Percentiles rank a stretch among this genome's conserved stretches.
phyloP scores from a whole-genome alignment of 2,888 invertebrate genomes.

The Erynnis tages region DNA sequence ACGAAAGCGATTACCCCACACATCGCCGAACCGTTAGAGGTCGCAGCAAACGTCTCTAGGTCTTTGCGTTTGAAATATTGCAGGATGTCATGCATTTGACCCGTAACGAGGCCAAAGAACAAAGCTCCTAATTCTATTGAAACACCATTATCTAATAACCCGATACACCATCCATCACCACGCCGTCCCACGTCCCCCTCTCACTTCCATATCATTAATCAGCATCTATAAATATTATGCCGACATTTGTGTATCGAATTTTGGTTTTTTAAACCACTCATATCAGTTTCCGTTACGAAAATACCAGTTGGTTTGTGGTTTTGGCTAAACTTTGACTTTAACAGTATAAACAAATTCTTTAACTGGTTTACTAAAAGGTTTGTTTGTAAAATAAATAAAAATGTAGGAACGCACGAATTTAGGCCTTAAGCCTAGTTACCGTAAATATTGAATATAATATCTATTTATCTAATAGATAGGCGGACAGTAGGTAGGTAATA shows the following conservation, averaged over 20 bases:
- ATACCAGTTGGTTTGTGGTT: not conserved
- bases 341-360: too few species aligned
- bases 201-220: conserved; percentile 75
- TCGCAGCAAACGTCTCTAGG: conserved; percentile 14
- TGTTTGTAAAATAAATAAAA: too few species aligned
- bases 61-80: conserved; percentile 22
- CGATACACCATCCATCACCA: conserved; percentile 68
- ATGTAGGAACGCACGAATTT: too few species aligned
- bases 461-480: too few species aligned
- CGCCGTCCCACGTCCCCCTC: conserved; percentile 60
- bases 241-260: conserved; percentile 72
- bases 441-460: too few species aligned
- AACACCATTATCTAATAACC: conserved; percentile 79
- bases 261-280: conserved; percentile 31
- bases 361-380: too few species aligned
- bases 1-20: conserved; percentile 1
- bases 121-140: conserved; percentile 77
- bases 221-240: conserved; percentile 74
- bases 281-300: not conserved
- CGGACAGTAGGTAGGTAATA: too few species aligned
- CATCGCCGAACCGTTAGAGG: conserved; percentile 20
- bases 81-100: conserved; percentile 37
- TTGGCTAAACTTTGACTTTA: too few species aligned
- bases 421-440: too few species aligned
- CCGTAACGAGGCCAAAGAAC: conserved; percentile 63